phyloP scores from a whole-genome alignment of 2,113 vertebrate species.

The Urocynchramus pylzowi region DNA sequence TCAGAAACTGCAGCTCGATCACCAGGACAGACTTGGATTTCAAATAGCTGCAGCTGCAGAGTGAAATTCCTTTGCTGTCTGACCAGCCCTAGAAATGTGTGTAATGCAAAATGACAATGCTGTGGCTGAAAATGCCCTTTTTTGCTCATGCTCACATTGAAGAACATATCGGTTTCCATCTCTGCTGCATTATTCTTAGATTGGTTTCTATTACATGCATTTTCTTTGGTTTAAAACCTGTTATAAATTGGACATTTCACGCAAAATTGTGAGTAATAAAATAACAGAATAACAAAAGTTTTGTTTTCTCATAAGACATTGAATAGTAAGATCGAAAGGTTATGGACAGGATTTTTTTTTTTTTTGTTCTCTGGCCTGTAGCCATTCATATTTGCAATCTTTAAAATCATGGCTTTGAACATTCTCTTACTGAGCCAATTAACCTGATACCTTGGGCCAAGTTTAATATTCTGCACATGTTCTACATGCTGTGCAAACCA shows the following conservation, averaged over 20 bases:
- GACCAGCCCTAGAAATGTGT: neutral
- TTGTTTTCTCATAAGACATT: neutral
- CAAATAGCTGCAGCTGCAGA: neutral
- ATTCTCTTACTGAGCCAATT: neutral
- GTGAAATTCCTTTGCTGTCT: neutral
- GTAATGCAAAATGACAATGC: neutral
- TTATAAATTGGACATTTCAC: neutral
- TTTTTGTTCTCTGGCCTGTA: neutral
- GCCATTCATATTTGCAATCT: neutral
- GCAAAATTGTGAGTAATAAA: neutral
- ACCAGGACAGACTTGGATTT: neutral
- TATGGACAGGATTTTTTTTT: neutral
- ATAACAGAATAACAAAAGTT: neutral
- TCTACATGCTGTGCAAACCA: neutral
- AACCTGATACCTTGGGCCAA: neutral
- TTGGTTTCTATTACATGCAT: neutral
- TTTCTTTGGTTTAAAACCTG: neutral
- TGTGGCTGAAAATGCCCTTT: slow-evolving; percentile 15
- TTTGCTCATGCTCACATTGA: neutral
- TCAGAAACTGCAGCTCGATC: neutral
- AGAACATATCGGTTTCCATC: neutral
- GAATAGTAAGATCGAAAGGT: neutral
- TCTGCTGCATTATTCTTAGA: neutral
- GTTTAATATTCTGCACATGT: neutral
- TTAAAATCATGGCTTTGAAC: neutral